Base-by-base conservation (phyloP, 2,797 vertebrate genomes). In the Falco cherrug region DNA sequence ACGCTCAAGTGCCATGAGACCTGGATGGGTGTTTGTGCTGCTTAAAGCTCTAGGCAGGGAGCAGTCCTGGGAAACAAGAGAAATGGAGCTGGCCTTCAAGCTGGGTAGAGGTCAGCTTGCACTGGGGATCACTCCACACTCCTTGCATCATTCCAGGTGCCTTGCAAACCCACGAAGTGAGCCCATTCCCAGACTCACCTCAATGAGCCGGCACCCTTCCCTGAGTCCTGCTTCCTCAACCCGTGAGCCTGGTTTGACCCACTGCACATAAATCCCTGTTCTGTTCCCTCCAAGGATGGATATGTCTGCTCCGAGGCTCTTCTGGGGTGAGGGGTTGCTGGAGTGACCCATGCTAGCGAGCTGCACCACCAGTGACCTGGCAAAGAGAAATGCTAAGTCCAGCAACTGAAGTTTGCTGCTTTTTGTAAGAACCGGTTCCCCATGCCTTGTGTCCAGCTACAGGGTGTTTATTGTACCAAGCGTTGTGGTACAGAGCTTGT, bases 201-300 rank as follows among this genome's bases (percentile, higher is more conserved):
- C 95, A 59, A 96, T 73, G 35, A 96, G 97, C 28, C 84, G 54
- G 73, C 97, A 95, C 13, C 65, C 96, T 77, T 97, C 95, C 81
- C 35, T 87, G 39, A 96, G 92, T 43, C 97, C 96, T 76, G 65
- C 29, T 9, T 64, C 84, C 78, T 95, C 94, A 0, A 71, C 91
- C 13, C 0, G 51, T 14, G 96, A 93, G 61, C 96, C 76, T 35
- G 93, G 96, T 63, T 93, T 93, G 37, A 91, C 95, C 95, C 95
- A 95, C 33, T 97, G 97, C 67, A 99, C 97, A 22, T 99, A 99
- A 94, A 99, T 97, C 84, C 99, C 99, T 0, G 99, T 98, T 85
- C 73, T 97, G 97, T 99, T 99, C 64, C 99, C 99, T 59, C 99
- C 99, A 11, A 98, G 89, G 56, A 99, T 98, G 0, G 98, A 98